Evolutionary conservation across 2,888 invertebrate genomes (phyloP), one percentile per base, ranked within the genome.

Genomic region (Doris montereyensis): DNA sequence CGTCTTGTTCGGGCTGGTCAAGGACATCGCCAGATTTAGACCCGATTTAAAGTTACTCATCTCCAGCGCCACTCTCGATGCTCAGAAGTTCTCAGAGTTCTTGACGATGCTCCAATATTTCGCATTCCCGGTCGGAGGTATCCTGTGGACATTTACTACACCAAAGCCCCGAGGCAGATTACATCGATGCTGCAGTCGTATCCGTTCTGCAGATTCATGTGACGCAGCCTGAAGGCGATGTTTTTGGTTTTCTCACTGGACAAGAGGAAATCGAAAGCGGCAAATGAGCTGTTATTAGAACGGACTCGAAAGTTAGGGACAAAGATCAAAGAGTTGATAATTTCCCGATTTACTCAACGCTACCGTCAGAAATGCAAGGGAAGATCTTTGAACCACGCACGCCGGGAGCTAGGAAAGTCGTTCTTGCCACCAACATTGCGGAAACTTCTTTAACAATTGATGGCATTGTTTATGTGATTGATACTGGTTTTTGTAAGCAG

Each of bases 401-500:
- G 60, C 96, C 96, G 8, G 96, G 97, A 82, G 97, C 99, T 0
- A 93, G 99, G 81, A 99, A 99, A 93, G 97, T 99, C 13, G 96
- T 99, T 8, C 92, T 99, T 68, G 99, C 99, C 0, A 99, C 99
- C 24, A 99, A 99, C 89, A 99, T 99, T 88, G 99, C 99, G 0
- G 99, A 99, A 93, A 99, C 99, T 0, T 99, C 99, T 1, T 93
- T 99, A 41, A 99, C 99, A 0, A 99, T 99, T 85, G 99, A 99
- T 90, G 99, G 99, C 87, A 99, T 99, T 83, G 95, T 97, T 81
- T 99, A 97, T 92, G 99, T 99, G 0, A 98, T 99, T 84, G 99
- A 99, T 93, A 98, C 99, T n/a, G 99, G 99, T 0, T 99, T 98
- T 93, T 97, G 97, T 70, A 99, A 99, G 91, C 98, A 99, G 92